Evolutionary conservation across 1,140 invertebrate genomes (phyloP), one percentile per base, ranked within the genome.

Genomic region (Cardiocondyla obscurior): DNA sequence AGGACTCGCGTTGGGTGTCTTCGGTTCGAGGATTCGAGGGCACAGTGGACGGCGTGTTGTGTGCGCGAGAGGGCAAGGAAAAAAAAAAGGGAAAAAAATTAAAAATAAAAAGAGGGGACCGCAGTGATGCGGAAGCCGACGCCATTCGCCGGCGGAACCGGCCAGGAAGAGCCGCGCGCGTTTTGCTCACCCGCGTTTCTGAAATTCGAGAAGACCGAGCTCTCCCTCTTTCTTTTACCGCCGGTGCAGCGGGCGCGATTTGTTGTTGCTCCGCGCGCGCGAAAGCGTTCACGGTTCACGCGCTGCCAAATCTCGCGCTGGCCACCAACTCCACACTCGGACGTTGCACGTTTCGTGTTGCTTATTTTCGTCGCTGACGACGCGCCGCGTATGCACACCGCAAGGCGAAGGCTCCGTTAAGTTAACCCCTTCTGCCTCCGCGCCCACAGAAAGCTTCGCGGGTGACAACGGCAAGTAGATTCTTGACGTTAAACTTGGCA

Each of bases 311-410:
- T 79, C 74, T 65, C 60, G 44, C 62, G 60, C 39, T 74, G 39
- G 39, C 72, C 19, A 60, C 58, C 19, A 51, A 19, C 73, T n/a
- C 73, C 22, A 19, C 46, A 53, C n/a, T 79, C 62, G 62, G 74
- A 79, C 74, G 46, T 69, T 79, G 60, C 74, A 67, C 74, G 62
- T 77, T 76, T 76, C 60, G 74, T 69, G 16, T 79, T 79, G 46
- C 74, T 79, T 79, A 79, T 79, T 79, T 79, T 79, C 49, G 74
- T 79, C 74, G 74, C 74, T 79, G 74, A 79, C 74, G 62, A 42
- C 22, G 33, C 58, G 42, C 7, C 60, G 60, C 46, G 74, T 28
- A 77, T 77, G 74, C 55, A 74, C 28, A 39, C 55, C 12, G 72
- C 74, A 67, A 67, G 62, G 60, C 74, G 62, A 79, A 79, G 46